Conservation (phyloP, 2,797 vertebrate species). For the Mormyrops boulengeri region DNA sequence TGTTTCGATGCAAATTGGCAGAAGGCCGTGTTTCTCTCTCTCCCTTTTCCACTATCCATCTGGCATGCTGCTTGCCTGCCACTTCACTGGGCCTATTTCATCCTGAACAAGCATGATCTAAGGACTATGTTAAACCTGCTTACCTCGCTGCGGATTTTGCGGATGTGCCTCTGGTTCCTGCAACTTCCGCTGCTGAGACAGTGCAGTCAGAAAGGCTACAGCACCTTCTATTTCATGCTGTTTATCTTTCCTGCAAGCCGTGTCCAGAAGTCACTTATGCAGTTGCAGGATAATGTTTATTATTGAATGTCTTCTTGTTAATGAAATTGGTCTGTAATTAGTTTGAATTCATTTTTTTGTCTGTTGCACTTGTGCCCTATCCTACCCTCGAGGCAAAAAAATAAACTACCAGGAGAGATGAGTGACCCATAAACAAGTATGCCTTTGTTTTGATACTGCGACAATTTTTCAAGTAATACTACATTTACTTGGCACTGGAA, state of each 20-base stretch:
- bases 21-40: background rate
- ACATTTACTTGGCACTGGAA: background rate
- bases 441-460: background rate
- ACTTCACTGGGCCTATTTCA: background rate
- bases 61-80: background rate
- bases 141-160: background rate
- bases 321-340: background rate
- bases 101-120: background rate
- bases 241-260: background rate
- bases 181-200: background rate
- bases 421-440: background rate
- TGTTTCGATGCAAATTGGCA: background rate
- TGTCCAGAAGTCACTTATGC: background rate
- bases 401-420: background rate
- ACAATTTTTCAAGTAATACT: background rate
- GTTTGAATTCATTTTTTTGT: background rate
- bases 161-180: background rate
- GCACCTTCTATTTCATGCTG: background rate
- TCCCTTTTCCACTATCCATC: background rate
- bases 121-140: background rate
- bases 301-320: background rate
- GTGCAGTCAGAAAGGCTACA: background rate
- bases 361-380: background rate
- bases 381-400: background rate
- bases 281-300: background rate